phyloP scores from a whole-genome alignment of 2,797 vertebrate genomes.

The Helostoma temminkii region DNA sequence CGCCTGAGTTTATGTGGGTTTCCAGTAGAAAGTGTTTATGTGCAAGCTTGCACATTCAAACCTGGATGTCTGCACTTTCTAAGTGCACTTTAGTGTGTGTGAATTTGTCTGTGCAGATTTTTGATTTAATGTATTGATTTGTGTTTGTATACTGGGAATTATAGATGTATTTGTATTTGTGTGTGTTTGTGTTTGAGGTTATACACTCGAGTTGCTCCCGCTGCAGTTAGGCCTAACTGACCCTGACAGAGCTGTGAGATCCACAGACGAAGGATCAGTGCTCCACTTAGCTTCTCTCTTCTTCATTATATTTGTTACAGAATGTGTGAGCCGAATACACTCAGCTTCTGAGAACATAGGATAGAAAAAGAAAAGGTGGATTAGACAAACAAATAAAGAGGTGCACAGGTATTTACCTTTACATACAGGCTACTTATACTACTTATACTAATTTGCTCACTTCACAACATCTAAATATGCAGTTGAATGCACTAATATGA shows the following conservation, averaged over 20 bases:
- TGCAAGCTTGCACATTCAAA: slow-evolving; percentile 24
- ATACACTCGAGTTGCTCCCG: slow-evolving; percentile 13
- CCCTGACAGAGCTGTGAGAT: slow-evolving; percentile 64
- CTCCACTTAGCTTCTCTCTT: slow-evolving; percentile 20
- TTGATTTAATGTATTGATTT: not conserved
- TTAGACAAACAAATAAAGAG: slow-evolving; percentile 20
- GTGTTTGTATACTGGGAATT: slow-evolving; percentile 7
- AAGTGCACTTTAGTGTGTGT: not conserved
- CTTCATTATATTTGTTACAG: slow-evolving; percentile 47
- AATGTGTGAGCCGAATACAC: slow-evolving; percentile 32
- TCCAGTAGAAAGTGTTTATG: slow-evolving; percentile 38
- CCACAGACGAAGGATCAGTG: slow-evolving; percentile 25
- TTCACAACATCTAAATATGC: slow-evolving; percentile 32
- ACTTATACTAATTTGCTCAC: too few species aligned
- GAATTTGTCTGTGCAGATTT: slow-evolving; percentile 27
- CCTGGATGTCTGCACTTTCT: slow-evolving; percentile 21
- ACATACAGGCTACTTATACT: not conserved
- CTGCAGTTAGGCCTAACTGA: slow-evolving; percentile 53
- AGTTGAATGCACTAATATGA: slow-evolving; percentile 35
- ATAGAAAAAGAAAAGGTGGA: not conserved
- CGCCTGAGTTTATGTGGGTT: slow-evolving; percentile 48
- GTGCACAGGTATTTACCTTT: slow-evolving; percentile 18
- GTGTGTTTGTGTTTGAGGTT: slow-evolving; percentile 22
- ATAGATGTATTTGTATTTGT: slow-evolving; percentile 16
- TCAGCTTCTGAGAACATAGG: slow-evolving; percentile 1